Percentiles rank a stretch among this genome's conserved stretches.
These are phyloP conservation scores for Pomatostomus ruficeps DNA, from an alignment of 2,113 vertebrate species.

Conservation along the genomic window DNA sequence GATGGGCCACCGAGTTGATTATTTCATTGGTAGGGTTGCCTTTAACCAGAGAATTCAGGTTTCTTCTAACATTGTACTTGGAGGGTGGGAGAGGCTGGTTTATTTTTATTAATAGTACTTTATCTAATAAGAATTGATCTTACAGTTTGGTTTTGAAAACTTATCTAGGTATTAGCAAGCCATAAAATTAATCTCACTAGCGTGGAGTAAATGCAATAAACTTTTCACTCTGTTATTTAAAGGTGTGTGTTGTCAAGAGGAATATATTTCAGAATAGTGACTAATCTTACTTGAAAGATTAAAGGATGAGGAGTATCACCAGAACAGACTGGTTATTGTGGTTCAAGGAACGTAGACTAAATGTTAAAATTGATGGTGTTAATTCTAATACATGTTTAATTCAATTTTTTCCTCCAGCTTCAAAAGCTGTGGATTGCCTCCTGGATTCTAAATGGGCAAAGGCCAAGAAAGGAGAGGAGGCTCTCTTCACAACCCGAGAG, in stretches of 20 bases:
- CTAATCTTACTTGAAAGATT: neutral
- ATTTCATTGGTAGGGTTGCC: conserved; percentile 87
- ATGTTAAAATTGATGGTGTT: neutral
- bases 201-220: neutral
- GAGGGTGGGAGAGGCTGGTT: neutral
- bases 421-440: conserved; percentile 96
- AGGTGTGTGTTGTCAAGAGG: neutral
- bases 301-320: neutral
- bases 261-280: neutral
- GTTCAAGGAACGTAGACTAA: neutral
- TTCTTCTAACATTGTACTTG: neutral
- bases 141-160: neutral
- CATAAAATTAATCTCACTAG: neutral
- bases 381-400: neutral
- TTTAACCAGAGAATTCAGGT: neutral
- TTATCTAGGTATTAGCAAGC: neutral
- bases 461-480: conserved; percentile 94
- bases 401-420: conserved; percentile 71
- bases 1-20: conserved; percentile 97
- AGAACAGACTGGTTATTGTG: neutral
- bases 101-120: neutral
- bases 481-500: conserved; percentile 92
- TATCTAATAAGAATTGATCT: neutral
- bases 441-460: conserved; percentile 98
- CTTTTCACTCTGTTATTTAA: neutral